These are phyloP conservation scores for Echeneis naucrates DNA, from an alignment of 2,797 vertebrate species.

Conservation along the genomic window DNA sequence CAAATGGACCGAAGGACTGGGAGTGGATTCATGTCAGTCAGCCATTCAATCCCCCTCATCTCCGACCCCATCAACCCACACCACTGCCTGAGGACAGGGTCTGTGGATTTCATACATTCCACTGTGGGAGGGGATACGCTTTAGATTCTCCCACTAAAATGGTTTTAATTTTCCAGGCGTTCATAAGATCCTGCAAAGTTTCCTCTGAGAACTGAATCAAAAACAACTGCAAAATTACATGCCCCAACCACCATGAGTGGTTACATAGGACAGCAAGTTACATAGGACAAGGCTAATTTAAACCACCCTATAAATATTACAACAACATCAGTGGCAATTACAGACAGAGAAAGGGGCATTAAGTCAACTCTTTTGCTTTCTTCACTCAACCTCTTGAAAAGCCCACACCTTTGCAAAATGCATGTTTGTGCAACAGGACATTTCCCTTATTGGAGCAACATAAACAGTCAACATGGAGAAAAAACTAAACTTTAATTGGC, in stretches of 20 bases:
- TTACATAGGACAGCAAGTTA: slow-evolving; percentile 36
- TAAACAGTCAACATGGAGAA: slow-evolving; percentile 55
- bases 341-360: slow-evolving; percentile 21
- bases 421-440: slow-evolving; percentile 38
- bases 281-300: slow-evolving; percentile 12
- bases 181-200: slow-evolving; percentile 11
- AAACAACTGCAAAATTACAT: slow-evolving; percentile 9
- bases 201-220: not conserved
- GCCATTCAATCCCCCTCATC: slow-evolving; percentile 66
- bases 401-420: not conserved
- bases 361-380: slow-evolving; percentile 13
- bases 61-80: slow-evolving; percentile 50
- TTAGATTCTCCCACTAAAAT: slow-evolving; percentile 27
- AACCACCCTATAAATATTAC: slow-evolving; percentile 38
- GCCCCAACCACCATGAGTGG: not conserved
- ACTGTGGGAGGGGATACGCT: slow-evolving; percentile 33
- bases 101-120: slow-evolving; percentile 65
- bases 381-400: slow-evolving; percentile 4
- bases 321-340: slow-evolving; percentile 24
- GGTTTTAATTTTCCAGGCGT: slow-evolving; percentile 37
- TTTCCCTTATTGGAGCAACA: slow-evolving; percentile 59
- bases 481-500: slow-evolving; percentile 70
- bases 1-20: slow-evolving; percentile 50
- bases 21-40: slow-evolving; percentile 65
- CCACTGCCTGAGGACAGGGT: slow-evolving; percentile 49